Conservation (phyloP, 2,888 invertebrate genomes). For the Syritta pipiens region DNA sequence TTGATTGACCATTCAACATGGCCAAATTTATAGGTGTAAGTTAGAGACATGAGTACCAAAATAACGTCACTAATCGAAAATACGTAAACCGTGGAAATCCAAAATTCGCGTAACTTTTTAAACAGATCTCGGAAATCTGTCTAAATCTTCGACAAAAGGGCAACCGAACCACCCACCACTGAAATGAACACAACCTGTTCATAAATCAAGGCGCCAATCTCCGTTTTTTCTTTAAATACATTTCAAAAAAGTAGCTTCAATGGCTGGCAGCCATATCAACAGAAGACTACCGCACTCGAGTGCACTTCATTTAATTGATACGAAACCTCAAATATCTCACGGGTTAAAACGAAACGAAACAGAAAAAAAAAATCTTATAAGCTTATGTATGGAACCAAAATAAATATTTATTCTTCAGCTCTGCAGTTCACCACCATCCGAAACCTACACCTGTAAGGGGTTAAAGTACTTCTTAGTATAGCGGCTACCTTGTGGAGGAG, state of each 20-base stretch:
- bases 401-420: conserved; percentile 23
- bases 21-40: too few relatives aligned
- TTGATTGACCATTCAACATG: too few relatives aligned
- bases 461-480: conserved; percentile 31
- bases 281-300: background rate
- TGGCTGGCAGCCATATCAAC: background rate
- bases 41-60: too few relatives aligned
- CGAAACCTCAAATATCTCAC: conserved; percentile 10
- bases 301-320: conserved; percentile 22
- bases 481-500: conserved; percentile 3
- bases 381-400: background rate
- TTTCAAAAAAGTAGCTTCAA: background rate
- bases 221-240: too few relatives aligned
- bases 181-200: background rate
- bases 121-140: too few relatives aligned
- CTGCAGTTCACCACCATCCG: conserved; percentile 5
- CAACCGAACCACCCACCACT: too few relatives aligned
- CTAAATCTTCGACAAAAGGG: too few relatives aligned
- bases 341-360: background rate
- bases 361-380: background rate
- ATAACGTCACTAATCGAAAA: too few relatives aligned
- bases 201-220: background rate
- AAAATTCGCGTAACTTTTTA: too few relatives aligned
- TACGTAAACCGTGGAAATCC: too few relatives aligned
- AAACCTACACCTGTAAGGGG: conserved; percentile 33